Conservation (phyloP, 1,140 invertebrate genomes). For the Hylaeus anthracinus region DNA sequence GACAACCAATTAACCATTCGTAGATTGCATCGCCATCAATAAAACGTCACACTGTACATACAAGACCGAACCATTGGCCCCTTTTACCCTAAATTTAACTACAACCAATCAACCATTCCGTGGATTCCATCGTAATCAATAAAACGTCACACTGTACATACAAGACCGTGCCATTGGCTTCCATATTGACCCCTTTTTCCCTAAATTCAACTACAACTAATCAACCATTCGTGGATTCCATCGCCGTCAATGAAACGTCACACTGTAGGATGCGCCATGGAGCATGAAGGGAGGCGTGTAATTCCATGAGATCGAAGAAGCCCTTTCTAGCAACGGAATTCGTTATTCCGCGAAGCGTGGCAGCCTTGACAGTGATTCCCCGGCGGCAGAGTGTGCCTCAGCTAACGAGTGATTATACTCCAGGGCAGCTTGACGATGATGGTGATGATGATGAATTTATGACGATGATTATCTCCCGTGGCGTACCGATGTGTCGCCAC, state of each 20-base stretch:
- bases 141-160: too few species aligned
- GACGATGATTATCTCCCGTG: constrained; percentile 69
- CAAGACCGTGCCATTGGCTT: too few species aligned
- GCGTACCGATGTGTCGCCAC: constrained; percentile 69
- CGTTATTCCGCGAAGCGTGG: constrained; percentile 65
- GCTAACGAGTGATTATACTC: constrained; percentile 71
- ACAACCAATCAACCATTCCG: too few species aligned
- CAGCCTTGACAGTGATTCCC: constrained; percentile 63
- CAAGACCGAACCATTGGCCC: too few species aligned
- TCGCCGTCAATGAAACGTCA: neutral
- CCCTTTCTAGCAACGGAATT: constrained; percentile 63
- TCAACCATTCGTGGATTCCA: too few species aligned
- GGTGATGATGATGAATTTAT: constrained; percentile 73
- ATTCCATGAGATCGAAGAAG: neutral
- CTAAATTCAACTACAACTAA: too few species aligned
- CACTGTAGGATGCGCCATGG: neutral
- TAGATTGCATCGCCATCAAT: too few species aligned
- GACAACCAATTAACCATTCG: too few species aligned
- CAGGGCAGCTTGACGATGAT: constrained; percentile 61
- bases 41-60: too few species aligned
- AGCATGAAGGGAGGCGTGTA: neutral
- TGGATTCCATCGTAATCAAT: too few species aligned
- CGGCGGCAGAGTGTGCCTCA: constrained; percentile 45
- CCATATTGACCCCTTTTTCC: too few species aligned
- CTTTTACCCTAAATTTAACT: too few species aligned